Conservation (phyloP, 2,888 invertebrate genomes). For the Ceramica pisi region DNA sequence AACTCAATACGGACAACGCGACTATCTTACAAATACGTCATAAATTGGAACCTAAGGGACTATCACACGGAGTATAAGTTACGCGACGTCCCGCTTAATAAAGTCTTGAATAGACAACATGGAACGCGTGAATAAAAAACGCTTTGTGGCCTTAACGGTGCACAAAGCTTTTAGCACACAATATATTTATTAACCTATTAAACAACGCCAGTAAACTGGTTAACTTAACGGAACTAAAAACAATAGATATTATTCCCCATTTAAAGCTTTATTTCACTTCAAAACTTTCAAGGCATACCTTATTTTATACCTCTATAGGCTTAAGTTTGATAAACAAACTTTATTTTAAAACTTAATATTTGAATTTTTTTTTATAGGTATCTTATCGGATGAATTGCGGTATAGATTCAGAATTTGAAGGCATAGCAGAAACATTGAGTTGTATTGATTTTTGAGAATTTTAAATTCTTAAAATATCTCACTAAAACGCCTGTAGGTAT, state of each 20-base stretch:
- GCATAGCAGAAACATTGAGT: too few species aligned
- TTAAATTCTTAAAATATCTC: too few species aligned
- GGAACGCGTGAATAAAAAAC: too few species aligned
- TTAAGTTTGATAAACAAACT: too few species aligned
- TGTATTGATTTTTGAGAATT: too few species aligned
- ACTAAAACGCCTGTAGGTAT: too few species aligned
- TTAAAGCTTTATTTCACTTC: constrained; percentile 20
- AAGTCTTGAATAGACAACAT: neutral
- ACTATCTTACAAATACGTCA: constrained; percentile 27
- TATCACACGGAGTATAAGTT: neutral
- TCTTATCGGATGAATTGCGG: too few species aligned
- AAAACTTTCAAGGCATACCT: constrained; percentile 16
- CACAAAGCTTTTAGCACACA: neutral
- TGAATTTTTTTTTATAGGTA: too few species aligned
- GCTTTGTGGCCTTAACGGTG: too few species aligned
- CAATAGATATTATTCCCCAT: neutral
- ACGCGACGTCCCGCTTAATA: neutral
- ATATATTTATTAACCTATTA: constrained; percentile 10
- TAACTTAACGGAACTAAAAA: neutral
- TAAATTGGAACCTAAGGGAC: constrained; percentile 26
- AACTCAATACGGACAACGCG: constrained; percentile 19
- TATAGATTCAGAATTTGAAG: too few species aligned
- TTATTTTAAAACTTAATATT: too few species aligned
- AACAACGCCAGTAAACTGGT: constrained; percentile 12
- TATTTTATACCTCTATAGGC: too few species aligned